phyloP scores from a whole-genome alignment of 1,140 invertebrate genomes.

The Palaemon carinicauda region DNA sequence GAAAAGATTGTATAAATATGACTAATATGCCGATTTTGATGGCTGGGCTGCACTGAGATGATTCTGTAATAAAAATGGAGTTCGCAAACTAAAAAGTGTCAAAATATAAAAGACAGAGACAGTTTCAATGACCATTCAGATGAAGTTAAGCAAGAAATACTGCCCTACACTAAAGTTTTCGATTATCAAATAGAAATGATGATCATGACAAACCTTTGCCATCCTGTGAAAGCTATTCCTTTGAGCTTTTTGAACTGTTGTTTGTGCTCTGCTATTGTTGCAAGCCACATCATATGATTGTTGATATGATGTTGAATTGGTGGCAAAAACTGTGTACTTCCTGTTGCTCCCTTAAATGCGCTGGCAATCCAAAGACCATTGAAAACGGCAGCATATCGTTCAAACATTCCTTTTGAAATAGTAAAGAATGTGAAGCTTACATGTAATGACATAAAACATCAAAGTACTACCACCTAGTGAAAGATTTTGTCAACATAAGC shows the following conservation, averaged over 20 bases:
- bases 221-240: constrained; percentile 69
- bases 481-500: too few relatives aligned
- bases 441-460: too few relatives aligned
- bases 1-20: too few relatives aligned
- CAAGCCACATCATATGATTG: constrained; percentile 55
- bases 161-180: neutral
- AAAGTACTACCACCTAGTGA: too few relatives aligned
- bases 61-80: too few relatives aligned
- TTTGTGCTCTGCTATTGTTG: constrained; percentile 29
- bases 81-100: too few relatives aligned
- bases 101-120: too few relatives aligned
- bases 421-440: neutral
- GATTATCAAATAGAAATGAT: neutral
- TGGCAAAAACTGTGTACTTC: constrained; percentile 62
- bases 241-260: constrained; percentile 60
- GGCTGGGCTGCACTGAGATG: too few relatives aligned
- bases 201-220: constrained; percentile 63
- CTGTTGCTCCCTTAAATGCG: constrained; percentile 71
- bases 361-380: constrained; percentile 70
- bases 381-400: constrained; percentile 65
- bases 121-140: too few relatives aligned
- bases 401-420: constrained; percentile 1
- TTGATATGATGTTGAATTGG: constrained; percentile 67
- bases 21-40: too few relatives aligned
- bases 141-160: neutral